phyloP scores from a whole-genome alignment of 2,113 vertebrate species.

The Scalopus aquaticus region DNA sequence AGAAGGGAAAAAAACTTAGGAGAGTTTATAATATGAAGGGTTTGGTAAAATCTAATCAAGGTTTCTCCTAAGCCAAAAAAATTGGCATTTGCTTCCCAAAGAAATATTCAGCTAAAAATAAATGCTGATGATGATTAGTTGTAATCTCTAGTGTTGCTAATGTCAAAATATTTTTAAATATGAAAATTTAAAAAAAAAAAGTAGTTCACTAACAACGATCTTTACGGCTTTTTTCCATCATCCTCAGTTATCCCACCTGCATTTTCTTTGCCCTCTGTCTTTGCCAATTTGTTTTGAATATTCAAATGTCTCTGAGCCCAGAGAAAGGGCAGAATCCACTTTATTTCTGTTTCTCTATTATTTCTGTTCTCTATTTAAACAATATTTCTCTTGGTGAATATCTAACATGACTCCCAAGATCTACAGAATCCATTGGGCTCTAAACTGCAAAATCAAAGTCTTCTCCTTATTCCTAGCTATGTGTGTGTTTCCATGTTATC shows the following conservation, averaged over 20 bases:
- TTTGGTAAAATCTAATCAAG: neutral
- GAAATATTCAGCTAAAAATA: neutral
- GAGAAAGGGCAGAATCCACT: neutral
- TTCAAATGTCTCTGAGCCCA: neutral
- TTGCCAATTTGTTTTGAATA: neutral
- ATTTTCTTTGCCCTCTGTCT: neutral
- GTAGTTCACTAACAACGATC: accelerated
- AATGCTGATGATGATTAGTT: accelerated
- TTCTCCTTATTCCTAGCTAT: neutral
- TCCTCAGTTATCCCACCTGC: accelerated
- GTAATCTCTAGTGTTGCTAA: neutral
- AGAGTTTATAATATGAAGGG: neutral
- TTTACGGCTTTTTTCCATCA: neutral
- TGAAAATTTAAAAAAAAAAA: neutral
- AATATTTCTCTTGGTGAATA: neutral
- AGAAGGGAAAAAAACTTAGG: neutral
- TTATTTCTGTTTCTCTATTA: neutral
- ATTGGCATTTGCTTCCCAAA: neutral
- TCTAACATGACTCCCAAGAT: neutral
- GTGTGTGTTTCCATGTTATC: neutral
- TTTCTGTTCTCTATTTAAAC: no score
- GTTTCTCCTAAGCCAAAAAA: neutral
- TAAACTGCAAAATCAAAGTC: no score
- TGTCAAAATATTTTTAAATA: neutral
- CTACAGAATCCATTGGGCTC: neutral